Conservation (phyloP, 2,888 invertebrate species). For the Panorpa germanica region DNA sequence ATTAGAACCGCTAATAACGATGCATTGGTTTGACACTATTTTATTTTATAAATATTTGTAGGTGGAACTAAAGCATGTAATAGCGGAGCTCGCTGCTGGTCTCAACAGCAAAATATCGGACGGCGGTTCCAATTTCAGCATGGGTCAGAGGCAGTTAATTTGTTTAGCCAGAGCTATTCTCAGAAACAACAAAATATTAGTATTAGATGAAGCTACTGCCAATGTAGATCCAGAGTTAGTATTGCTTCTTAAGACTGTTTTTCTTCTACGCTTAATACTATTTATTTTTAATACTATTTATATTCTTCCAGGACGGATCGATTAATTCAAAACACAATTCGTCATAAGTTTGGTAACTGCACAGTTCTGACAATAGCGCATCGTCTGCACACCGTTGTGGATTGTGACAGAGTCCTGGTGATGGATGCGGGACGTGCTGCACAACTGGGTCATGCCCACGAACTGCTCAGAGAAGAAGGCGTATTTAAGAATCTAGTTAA, state of each 20-base stretch:
- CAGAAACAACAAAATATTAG: slow-evolving; percentile 48
- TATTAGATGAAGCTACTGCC: slow-evolving; percentile 41
- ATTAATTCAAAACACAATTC: slow-evolving; percentile 32
- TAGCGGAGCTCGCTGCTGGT: slow-evolving; percentile 30
- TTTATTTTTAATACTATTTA: slow-evolving; percentile 1
- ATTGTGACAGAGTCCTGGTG: slow-evolving; percentile 48
- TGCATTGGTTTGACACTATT: slow-evolving; percentile 15
- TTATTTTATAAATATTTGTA: slow-evolving; percentile 19
- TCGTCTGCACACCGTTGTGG: slow-evolving; percentile 42
- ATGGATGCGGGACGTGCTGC: slow-evolving; percentile 58
- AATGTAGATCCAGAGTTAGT: slow-evolving; percentile 46
- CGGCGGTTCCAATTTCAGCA: slow-evolving; percentile 56
- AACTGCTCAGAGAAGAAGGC: slow-evolving; percentile 31
- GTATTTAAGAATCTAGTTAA: slow-evolving; percentile 37
- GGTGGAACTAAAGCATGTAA: slow-evolving; percentile 55
- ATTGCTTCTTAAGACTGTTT: background rate
- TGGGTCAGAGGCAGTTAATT: slow-evolving; percentile 62
- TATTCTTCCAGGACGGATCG: slow-evolving; percentile 24
- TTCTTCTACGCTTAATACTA: background rate
- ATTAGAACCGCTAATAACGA: slow-evolving; percentile 1
- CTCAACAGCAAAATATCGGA: slow-evolving; percentile 50
- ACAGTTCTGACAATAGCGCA: slow-evolving; percentile 46
- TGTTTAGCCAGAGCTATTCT: slow-evolving; percentile 64
- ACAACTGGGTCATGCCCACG: slow-evolving; percentile 55
- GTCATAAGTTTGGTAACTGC: slow-evolving; percentile 30